Conservation (phyloP, 2,113 vertebrate genomes). For the Zosterops japonicus region DNA sequence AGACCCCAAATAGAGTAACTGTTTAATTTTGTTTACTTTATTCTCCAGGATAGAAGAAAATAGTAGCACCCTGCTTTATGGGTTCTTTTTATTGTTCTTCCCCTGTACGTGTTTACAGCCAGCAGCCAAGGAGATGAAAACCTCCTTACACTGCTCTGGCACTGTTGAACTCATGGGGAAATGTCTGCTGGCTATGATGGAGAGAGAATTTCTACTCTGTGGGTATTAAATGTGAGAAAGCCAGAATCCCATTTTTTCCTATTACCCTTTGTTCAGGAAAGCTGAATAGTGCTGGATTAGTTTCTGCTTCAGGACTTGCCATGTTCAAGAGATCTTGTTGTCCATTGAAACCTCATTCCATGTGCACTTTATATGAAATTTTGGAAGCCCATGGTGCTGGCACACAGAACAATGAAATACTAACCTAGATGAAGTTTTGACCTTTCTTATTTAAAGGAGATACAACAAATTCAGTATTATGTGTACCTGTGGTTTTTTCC, state of each 20-base stretch:
- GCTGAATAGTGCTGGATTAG: background rate
- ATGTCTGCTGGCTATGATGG: background rate
- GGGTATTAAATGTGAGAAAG: background rate
- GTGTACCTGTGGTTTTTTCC: background rate
- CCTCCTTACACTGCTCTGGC: background rate
- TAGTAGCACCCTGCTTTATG: constrained; percentile 4
- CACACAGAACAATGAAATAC: background rate
- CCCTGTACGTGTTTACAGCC: background rate
- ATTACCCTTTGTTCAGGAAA: background rate
- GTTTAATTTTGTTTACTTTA: constrained; percentile 12
- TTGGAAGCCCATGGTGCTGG: background rate
- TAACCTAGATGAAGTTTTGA: background rate
- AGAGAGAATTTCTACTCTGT: background rate
- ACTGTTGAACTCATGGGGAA: background rate
- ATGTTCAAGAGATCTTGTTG: background rate
- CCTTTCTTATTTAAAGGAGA: background rate
- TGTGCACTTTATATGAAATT: background rate
- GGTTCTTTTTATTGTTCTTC: background rate
- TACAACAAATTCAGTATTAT: background rate
- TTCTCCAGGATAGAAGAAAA: background rate
- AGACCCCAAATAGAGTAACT: background rate
- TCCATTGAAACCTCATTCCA: background rate
- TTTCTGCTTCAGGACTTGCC: background rate
- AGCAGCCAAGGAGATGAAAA: background rate
- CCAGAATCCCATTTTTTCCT: background rate